Evolutionary conservation across 2,888 invertebrate species (phyloP).

Genomic region (Hololepta plana): DNA sequence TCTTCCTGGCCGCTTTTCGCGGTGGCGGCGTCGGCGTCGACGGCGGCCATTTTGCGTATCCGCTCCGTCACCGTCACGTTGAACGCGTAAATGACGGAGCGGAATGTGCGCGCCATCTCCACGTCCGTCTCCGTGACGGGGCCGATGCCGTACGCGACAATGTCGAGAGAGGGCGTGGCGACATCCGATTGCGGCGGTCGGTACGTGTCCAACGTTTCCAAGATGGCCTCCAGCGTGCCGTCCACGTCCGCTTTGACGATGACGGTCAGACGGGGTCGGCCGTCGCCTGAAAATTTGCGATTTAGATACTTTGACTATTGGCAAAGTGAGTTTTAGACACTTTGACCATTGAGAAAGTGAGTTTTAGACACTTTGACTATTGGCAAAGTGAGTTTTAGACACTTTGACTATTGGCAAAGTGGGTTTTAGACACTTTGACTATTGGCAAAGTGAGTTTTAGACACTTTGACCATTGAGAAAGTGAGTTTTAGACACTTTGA

Average conservation of each 20-base stretch:
- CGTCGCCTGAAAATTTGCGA: constrained; percentile 13
- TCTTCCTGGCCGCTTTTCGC: too few species aligned
- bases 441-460: too few species aligned
- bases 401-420: too few species aligned
- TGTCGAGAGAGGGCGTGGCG: constrained; percentile 57
- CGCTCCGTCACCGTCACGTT: constrained; percentile 45
- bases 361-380: too few species aligned
- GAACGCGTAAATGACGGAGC: constrained; percentile 76
- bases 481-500: too few species aligned
- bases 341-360: too few species aligned
- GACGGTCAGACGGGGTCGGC: constrained; percentile 21
- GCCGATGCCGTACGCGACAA: constrained; percentile 86
- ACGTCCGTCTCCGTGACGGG: constrained; percentile 67
- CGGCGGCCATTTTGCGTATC: constrained; percentile 27
- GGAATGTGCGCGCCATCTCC: constrained; percentile 57
- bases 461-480: too few species aligned
- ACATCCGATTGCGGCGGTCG: constrained; percentile 25
- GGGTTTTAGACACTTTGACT: too few species aligned
- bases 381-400: too few species aligned
- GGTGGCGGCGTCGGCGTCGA: too few species aligned
- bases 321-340: too few species aligned
- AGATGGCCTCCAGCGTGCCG: constrained; percentile 89
- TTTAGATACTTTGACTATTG: too few species aligned
- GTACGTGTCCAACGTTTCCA: constrained; percentile 81
- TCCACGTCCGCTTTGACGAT: constrained; percentile 73